Base-by-base conservation (phyloP, 1,140 invertebrate genomes). In the Trichogramma pretiosum region DNA sequence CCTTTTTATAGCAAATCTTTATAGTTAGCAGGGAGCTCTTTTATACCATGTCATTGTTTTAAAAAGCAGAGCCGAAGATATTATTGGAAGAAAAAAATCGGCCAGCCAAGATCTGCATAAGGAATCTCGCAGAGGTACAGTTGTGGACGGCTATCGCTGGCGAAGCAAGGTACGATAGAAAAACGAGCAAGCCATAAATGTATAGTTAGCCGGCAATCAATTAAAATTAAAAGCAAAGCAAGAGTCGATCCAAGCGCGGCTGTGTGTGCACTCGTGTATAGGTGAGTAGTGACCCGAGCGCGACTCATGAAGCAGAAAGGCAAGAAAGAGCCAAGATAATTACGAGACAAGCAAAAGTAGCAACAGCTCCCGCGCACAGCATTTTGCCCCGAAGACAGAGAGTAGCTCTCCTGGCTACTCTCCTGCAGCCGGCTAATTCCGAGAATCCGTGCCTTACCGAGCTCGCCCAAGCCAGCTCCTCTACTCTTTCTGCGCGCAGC, bases 321-420 rank as follows among this genome's bases (percentile, higher is more conserved):
- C 9, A 24, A 30, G 23, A 8, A 24, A 17, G 32, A 52, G 35
- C 19, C n/a, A 26, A 57, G 66, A 61, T 70, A 70, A 70, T 71
- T 71, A 71, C 66, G 62, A 59, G 62, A 64, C 59, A 11, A 28
- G 24, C 24, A 11, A 28, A 11, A 28, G 24, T 28, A 7, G 58
- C 59, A n/a, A 61, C 62, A 67, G 65, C 66, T 68, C 62, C 65
- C 64, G 68, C 62, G 58, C 56, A 60, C 58, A 59, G 59, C 59
- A 61, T 63, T 66, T 60, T 61, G 54, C 50, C 58, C 59, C 62
- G 53, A 2, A 34, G 22, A 11, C 33, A 13, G 11, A 32, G 23
- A 11, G n/a, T 30, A 11, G 7, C 34, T 9, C 8, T 35, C 34
- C 16, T 16, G 9, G 9, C 16, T 16, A 11, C 34, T 35, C 9